phyloP scores from a whole-genome alignment of 2,113 vertebrate genomes.

The Rostratula benghalensis region DNA sequence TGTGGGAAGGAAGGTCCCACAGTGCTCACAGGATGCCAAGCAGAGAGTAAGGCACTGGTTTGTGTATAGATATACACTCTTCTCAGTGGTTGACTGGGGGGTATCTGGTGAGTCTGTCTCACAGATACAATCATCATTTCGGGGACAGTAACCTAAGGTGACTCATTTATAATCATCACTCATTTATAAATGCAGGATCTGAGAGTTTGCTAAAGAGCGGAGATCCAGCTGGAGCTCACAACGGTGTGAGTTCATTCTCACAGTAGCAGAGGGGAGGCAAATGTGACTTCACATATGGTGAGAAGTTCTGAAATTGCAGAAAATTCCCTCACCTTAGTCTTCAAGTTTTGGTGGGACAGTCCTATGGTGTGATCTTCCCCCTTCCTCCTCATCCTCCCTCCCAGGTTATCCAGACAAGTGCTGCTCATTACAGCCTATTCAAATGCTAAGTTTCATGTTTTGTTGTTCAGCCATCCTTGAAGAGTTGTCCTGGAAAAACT shows the following conservation, averaged over 20 bases:
- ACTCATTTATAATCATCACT: background rate
- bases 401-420: background rate
- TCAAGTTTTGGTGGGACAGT: background rate
- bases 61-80: background rate
- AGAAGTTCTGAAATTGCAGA: background rate
- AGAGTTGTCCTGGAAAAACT: background rate
- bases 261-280: background rate
- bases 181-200: background rate
- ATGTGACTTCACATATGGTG: background rate
- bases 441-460: background rate
- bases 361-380: background rate
- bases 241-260: background rate
- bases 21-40: background rate
- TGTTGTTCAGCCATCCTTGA: background rate
- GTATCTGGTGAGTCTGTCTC: background rate
- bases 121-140: background rate
- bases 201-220: background rate
- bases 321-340: background rate
- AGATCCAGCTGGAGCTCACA: background rate
- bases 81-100: background rate
- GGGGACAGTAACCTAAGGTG: fast-evolving
- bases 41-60: background rate
- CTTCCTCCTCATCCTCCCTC: background rate
- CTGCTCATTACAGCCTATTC: background rate
- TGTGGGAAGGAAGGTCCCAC: too few species aligned